Conservation (phyloP, 2,888 invertebrate species). For the Tanypteryx hageni region DNA sequence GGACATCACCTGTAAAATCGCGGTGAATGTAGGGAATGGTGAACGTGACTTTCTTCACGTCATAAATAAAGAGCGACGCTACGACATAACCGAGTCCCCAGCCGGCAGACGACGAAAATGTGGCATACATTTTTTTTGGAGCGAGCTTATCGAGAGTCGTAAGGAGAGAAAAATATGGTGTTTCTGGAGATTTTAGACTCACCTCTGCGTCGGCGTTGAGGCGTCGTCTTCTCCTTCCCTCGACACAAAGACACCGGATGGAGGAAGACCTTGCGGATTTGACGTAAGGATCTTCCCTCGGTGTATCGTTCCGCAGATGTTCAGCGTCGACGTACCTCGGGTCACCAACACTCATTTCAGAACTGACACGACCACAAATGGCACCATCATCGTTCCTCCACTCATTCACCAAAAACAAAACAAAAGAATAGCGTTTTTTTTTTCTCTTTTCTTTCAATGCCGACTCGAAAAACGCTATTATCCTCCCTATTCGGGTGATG, state of each 20-base stretch:
- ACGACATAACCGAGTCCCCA: neutral
- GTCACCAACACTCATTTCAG: slow-evolving; percentile 44
- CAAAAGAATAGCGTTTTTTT: neutral
- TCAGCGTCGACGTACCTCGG: neutral
- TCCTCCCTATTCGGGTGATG: no score
- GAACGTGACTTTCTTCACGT: no score
- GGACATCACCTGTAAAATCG: no score
- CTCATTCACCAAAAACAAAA: neutral
- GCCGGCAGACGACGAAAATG: neutral
- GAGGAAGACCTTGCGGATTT: neutral
- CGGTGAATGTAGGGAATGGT: no score
- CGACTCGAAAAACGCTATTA: no score
- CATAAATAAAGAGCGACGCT: no score
- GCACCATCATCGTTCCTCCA: neutral
- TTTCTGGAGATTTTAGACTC: neutral
- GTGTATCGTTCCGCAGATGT: neutral
- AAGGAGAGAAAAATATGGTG: no score
- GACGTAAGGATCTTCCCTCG: neutral
- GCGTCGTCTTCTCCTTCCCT: neutral
- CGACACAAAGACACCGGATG: neutral
- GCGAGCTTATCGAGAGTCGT: neutral
- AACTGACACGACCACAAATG: neutral
- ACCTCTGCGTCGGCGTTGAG: slow-evolving; percentile 2
- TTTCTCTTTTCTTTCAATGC: no score
- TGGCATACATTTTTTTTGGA: neutral